Evolutionary conservation across 2,113 vertebrate genomes (phyloP).

Genomic region (Nicator chloris): DNA sequence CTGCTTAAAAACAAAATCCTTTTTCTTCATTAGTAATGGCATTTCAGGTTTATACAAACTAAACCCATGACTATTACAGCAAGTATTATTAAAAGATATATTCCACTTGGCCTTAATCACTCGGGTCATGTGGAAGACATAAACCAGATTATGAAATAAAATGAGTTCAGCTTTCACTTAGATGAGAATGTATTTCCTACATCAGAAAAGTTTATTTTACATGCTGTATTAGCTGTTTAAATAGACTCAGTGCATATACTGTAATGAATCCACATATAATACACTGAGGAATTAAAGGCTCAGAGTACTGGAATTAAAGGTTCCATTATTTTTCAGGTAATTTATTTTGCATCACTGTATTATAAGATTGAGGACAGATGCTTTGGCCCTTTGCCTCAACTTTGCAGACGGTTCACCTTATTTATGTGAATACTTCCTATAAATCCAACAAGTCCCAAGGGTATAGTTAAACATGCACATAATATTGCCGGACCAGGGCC

Average conservation of each 20-base stretch:
- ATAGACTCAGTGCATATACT: conserved; percentile 2
- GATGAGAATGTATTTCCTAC: conserved; percentile 43
- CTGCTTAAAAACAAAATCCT: neutral
- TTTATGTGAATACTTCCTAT: conserved; percentile 37
- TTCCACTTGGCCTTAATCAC: conserved; percentile 45
- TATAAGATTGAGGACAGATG: conserved; percentile 65
- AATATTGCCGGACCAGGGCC: conserved; percentile 10
- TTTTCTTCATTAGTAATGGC: conserved; percentile 24
- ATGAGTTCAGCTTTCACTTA: conserved; percentile 46
- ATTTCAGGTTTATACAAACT: conserved; percentile 7
- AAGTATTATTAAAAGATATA: conserved; percentile 25
- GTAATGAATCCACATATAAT: conserved; percentile 48
- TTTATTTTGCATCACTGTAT: conserved; percentile 58
- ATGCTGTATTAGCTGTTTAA: conserved; percentile 51
- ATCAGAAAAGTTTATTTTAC: conserved; percentile 58
- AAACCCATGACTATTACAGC: neutral
- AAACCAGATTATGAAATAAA: conserved; percentile 58
- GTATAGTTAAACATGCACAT: conserved; percentile 3
- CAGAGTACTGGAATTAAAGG: conserved; percentile 54
- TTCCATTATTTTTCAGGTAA: conserved; percentile 64
- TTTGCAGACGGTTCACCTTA: conserved; percentile 39
- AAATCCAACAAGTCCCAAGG: conserved; percentile 29
- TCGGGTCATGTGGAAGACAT: conserved; percentile 52
- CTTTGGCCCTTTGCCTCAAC: conserved; percentile 56
- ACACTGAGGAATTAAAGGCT: conserved; percentile 55